A percentile compares a stretch with the other conserved stretches of the same genome.
phyloP scores from a whole-genome alignment of 2,113 vertebrate genomes.

The Periophthalmodon schlosseri region DNA sequence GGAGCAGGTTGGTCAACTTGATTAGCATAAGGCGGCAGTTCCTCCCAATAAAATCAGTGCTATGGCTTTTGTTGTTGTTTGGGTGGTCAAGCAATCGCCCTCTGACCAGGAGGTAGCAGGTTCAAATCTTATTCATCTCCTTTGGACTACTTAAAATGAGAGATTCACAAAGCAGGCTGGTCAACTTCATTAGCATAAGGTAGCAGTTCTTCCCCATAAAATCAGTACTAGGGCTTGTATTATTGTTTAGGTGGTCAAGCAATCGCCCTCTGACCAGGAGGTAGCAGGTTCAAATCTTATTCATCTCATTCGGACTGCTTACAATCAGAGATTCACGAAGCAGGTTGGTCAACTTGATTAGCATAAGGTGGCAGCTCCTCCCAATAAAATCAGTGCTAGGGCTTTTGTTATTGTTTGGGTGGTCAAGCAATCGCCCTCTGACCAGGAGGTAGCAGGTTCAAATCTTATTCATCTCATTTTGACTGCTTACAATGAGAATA shows the following conservation, averaged over 20 bases:
- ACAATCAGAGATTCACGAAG: slow-evolving; percentile 14
- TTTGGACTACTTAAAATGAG: no score
- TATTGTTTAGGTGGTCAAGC: not conserved
- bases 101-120: not conserved
- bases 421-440: not conserved
- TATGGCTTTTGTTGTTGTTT: not conserved
- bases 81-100: not conserved
- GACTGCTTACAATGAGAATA: no score
- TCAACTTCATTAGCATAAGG: slow-evolving; percentile 49
- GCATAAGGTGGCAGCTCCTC: slow-evolving; percentile 7
- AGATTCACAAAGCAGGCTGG: slow-evolving; percentile 13
- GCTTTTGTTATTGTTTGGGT: not conserved
- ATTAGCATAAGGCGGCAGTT: slow-evolving; percentile 28
- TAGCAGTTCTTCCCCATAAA: slow-evolving; percentile 1
- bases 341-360: slow-evolving; percentile 50
- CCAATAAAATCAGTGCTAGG: slow-evolving; percentile 2
- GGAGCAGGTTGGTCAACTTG: slow-evolving; percentile 45
- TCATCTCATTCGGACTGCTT: slow-evolving; percentile 4
- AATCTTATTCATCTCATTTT: not conserved
- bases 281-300: no score
- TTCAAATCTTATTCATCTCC: not conserved
- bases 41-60: slow-evolving; percentile 11
- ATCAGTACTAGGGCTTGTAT: slow-evolving; percentile 1
- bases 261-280: not conserved
- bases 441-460: not conserved